These are phyloP conservation scores for Drosophila lowei DNA, from an alignment of 1,140 invertebrate genomes.

Conservation along the genomic window DNA sequence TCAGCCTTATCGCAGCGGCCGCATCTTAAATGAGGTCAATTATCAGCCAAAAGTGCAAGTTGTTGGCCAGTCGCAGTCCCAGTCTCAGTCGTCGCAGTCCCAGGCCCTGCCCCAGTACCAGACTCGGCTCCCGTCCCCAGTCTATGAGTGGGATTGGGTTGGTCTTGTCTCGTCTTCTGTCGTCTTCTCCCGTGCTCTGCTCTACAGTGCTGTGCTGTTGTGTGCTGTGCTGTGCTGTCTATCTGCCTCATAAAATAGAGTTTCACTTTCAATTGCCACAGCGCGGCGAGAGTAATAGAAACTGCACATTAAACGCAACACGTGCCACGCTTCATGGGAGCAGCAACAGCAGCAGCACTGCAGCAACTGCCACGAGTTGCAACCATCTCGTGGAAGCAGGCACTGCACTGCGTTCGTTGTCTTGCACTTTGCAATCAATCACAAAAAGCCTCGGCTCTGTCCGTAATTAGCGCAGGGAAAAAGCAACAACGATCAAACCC, in stretches of 20 bases:
- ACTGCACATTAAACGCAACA: constrained; percentile 80
- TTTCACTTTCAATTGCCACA: constrained; percentile 72
- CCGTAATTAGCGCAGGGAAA: constrained; percentile 79
- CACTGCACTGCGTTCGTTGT: constrained; percentile 28
- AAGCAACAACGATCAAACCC: constrained; percentile 31
- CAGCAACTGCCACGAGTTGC: constrained; percentile 19
- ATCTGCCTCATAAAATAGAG: constrained; percentile 66
- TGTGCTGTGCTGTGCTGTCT: constrained; percentile 19
- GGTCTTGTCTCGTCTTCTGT: constrained; percentile 5
- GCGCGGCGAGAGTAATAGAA: constrained; percentile 75
- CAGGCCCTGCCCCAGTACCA: neutral
- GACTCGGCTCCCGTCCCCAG: neutral
- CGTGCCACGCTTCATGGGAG: constrained; percentile 79
- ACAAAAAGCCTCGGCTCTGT: constrained; percentile 56
- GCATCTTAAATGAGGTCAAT: constrained; percentile 80
- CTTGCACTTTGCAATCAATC: constrained; percentile 76
- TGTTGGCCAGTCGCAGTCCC: constrained; percentile 36
- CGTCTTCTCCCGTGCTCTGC: constrained; percentile 10
- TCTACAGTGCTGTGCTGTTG: neutral
- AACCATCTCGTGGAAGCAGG: constrained; percentile 6
- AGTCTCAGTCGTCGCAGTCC: neutral
- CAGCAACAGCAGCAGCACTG: constrained; percentile 33
- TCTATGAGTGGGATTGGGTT: constrained; percentile 27
- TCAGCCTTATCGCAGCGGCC: constrained; percentile 61
- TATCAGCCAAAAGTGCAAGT: constrained; percentile 78